A percentile compares a stretch with the other conserved stretches of the same genome.
Evolutionary conservation across 1,140 invertebrate species (phyloP).

Genomic region (Probaryconus sp.): DNA sequence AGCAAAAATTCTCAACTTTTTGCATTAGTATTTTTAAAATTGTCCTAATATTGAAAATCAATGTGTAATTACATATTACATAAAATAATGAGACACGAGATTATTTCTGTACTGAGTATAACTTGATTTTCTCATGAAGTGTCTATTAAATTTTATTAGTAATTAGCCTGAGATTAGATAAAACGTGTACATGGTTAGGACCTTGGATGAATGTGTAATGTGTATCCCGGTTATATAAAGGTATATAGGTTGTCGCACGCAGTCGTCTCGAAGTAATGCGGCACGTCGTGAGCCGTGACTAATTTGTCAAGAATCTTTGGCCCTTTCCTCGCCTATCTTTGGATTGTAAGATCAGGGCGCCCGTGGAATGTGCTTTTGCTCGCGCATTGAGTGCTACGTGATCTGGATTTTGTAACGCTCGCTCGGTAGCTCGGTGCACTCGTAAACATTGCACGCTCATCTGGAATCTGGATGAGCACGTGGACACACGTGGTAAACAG

Average conservation of each 20-base stretch:
- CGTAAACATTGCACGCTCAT: slow-evolving; percentile 52
- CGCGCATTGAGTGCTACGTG: slow-evolving; percentile 53
- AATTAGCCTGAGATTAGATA: too few relatives aligned
- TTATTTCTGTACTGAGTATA: too few relatives aligned
- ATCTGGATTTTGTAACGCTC: slow-evolving; percentile 39
- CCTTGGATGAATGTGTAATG: too few relatives aligned
- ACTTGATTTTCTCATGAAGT: too few relatives aligned
- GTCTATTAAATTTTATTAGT: too few relatives aligned
- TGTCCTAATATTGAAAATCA: too few relatives aligned
- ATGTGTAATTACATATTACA: too few relatives aligned
- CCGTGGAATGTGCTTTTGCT: slow-evolving; percentile 55
- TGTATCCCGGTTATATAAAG: too few relatives aligned
- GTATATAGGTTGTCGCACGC: slow-evolving; percentile 11
- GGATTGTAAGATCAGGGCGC: slow-evolving; percentile 53
- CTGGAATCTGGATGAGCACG: slow-evolving; percentile 56
- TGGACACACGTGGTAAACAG: slow-evolving; percentile 54
- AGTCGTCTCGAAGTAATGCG: slow-evolving; percentile 48
- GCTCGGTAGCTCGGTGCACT: slow-evolving; percentile 17
- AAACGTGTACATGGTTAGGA: too few relatives aligned
- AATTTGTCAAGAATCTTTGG: slow-evolving; percentile 59
- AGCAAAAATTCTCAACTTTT: too few relatives aligned
- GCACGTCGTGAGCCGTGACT: slow-evolving; percentile 56
- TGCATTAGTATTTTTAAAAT: too few relatives aligned
- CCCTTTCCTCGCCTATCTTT: slow-evolving; percentile 45
- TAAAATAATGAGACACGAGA: too few relatives aligned